phyloP scores from a whole-genome alignment of 2,113 vertebrate species.

The Gasterosteus nipponicus region DNA sequence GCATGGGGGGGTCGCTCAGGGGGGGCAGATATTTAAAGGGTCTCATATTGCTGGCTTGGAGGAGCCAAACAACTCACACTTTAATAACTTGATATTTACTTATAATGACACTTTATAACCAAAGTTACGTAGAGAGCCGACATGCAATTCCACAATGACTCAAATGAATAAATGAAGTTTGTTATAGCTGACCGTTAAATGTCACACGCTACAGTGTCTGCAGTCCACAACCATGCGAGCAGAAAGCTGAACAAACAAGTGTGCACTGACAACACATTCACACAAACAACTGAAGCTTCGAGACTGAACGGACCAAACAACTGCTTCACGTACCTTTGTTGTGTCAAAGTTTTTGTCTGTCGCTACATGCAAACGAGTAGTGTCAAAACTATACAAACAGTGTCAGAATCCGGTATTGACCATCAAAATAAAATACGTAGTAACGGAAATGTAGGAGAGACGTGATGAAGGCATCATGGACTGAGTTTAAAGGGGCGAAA shows the following conservation, averaged over 20 bases:
- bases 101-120: background rate
- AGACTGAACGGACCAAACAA: background rate
- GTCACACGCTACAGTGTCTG: background rate
- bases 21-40: background rate
- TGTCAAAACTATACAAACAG: background rate
- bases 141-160: background rate
- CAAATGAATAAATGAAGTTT: background rate
- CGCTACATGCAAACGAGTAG: constrained; percentile 12
- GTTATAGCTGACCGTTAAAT: background rate
- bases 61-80: background rate
- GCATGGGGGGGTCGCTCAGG: background rate
- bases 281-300: background rate
- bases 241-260: background rate
- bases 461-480: background rate
- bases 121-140: background rate
- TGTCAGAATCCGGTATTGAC: background rate
- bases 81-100: background rate
- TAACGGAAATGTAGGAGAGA: background rate
- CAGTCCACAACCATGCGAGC: background rate
- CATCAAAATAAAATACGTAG: constrained; percentile 39
- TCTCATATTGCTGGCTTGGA: background rate
- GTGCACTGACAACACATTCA: background rate
- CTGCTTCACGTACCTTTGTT: constrained; percentile 28
- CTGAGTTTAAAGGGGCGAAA: background rate
- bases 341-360: constrained; percentile 36